Evolutionary conservation across 2,888 invertebrate genomes (phyloP).

Genomic region (Proisotoma minuta): DNA sequence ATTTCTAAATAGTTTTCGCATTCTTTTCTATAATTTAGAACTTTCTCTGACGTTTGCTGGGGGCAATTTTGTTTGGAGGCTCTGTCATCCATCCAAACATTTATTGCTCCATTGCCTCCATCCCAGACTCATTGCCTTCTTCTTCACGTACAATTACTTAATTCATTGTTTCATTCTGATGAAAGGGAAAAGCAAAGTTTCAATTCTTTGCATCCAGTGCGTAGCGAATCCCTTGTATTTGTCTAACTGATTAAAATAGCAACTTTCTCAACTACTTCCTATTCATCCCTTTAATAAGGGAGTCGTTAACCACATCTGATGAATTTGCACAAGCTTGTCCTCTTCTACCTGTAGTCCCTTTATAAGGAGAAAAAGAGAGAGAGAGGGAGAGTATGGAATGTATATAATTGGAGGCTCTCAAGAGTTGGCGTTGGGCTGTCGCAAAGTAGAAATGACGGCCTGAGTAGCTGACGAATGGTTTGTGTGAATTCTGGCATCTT

Average conservation of each 20-base stretch:
- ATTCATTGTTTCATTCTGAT: no score
- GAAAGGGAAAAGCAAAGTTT: no score
- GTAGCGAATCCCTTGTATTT: background rate
- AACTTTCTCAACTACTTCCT: no score
- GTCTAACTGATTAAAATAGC: background rate
- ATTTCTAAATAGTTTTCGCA: background rate
- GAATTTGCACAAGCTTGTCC: background rate
- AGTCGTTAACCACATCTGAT: constrained; percentile 2
- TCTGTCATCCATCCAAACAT: no score
- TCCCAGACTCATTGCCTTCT: no score
- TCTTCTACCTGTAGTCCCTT: background rate
- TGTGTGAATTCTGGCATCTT: constrained; percentile 1
- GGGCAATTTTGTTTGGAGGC: background rate
- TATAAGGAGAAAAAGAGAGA: background rate
- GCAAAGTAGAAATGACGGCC: background rate
- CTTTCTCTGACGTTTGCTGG: background rate
- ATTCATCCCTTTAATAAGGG: background rate
- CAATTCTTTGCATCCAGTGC: no score
- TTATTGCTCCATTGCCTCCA: no score
- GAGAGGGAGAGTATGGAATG: background rate
- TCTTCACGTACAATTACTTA: no score
- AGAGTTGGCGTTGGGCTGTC: background rate
- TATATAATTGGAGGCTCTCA: background rate
- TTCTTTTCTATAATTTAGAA: background rate
- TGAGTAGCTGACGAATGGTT: background rate